These are phyloP conservation scores for Apodemia mormo DNA, from an alignment of 2,888 invertebrate species.

Conservation along the genomic window DNA sequence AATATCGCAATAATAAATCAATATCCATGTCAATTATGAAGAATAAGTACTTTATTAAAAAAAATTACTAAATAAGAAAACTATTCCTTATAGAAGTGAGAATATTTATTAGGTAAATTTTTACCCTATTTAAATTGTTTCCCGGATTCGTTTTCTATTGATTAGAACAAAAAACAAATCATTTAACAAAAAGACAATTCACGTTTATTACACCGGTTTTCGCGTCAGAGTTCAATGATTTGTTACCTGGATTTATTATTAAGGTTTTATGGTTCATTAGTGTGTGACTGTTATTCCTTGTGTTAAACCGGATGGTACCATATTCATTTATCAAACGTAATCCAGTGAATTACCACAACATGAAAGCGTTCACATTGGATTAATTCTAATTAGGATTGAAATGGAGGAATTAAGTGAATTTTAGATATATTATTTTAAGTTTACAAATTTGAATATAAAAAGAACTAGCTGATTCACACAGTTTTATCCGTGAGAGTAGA, in stretches of 20 bases:
- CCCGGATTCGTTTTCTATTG: too few relatives aligned
- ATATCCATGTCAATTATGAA: too few relatives aligned
- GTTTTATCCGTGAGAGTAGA: too few relatives aligned
- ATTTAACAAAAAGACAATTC: too few relatives aligned
- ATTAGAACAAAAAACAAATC: too few relatives aligned
- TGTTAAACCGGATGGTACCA: conserved; percentile 34
- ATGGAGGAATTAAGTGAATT: background rate
- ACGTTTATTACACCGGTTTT: background rate
- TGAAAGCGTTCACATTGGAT: conserved; percentile 34
- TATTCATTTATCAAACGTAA: conserved; percentile 41
- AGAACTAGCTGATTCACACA: background rate
- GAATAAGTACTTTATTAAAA: too few relatives aligned
- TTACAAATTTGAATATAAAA: too few relatives aligned
- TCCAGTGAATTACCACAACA: conserved; percentile 38
- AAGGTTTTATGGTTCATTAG: conserved; percentile 34
- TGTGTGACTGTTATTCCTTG: conserved; percentile 35
- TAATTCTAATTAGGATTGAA: conserved; percentile 31
- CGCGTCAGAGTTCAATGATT: background rate
- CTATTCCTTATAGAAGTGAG: too few relatives aligned
- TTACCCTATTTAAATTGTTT: too few relatives aligned
- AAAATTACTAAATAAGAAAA: too few relatives aligned
- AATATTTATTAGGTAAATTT: too few relatives aligned
- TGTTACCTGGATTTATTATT: background rate
- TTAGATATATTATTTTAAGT: background rate
- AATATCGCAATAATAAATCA: too few relatives aligned